Base-by-base conservation (phyloP, 2,888 invertebrate genomes). In the Embidobia sp. region DNA sequence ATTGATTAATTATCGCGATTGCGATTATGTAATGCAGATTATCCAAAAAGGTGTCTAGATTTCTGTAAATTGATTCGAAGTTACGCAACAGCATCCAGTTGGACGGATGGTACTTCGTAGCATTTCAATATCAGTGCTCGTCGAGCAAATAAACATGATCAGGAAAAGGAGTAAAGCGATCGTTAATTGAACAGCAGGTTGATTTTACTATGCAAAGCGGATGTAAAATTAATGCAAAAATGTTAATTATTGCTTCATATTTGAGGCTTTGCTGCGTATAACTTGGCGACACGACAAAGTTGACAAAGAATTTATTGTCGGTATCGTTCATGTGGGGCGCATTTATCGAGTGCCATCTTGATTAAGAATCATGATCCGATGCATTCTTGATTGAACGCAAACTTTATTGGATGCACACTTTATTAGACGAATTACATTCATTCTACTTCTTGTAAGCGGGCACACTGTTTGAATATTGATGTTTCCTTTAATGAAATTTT, bases 271-370 rank as follows among this genome's bases (percentile, higher is more conserved):
- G 10, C 6, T 11, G 11, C n/a, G n/a, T n/a, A n/a, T n/a, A n/a
- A n/a, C n/a, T n/a, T n/a, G n/a, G n/a, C n/a, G n/a, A n/a, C n/a
- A n/a, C 22, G 55, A 29, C 33, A 48, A 72, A 64, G 40, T 72
- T 64, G 55, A 61, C 49, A 33, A 72, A 64, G 72, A 72, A 72
- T 72, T 53, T 72, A 64, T 72, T 72, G 72, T 72, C 44, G 63
- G 31, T 46, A 18, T 15, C 57, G 29, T 18, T 49, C 61, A 46
- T 63, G 48, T 57, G 26, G 33, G 22, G 51, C 31, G 66, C 57
- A 11, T 40, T 44, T 57, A 33, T 57, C 40, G 49, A 35, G 31
- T 42, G 37, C 49, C 59, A 74, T 59, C 59, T 51, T 29, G 51
- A 59, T 74, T 59, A 74, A 64, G 66, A 48, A 49, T 66, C 73